These are phyloP conservation scores for Heliocidaris tuberculata DNA, from an alignment of 35 echinoderm and acorn worm species.

Conservation along the genomic window DNA sequence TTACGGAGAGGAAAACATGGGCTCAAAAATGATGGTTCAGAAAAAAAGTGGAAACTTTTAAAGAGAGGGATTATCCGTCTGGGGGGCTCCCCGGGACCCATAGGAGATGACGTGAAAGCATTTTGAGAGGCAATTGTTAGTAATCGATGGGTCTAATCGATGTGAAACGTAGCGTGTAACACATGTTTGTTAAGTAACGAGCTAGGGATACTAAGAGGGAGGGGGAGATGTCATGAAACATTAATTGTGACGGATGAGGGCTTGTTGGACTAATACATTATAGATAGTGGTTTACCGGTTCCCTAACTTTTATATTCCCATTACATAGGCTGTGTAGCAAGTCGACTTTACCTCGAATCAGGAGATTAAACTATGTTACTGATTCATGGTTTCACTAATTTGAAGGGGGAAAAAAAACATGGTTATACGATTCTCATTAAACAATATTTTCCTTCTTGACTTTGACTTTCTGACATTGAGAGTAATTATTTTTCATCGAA, in stretches of 20 bases:
- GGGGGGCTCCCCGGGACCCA: neutral
- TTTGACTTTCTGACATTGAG: too few relatives aligned
- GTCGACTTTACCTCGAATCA: neutral
- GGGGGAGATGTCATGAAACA: constrained; percentile 28
- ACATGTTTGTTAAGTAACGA: constrained; percentile 23
- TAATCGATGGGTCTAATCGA: constrained; percentile 39
- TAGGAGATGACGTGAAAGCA: neutral
- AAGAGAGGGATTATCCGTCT: neutral
- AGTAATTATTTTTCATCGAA: too few relatives aligned
- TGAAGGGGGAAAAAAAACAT: too few relatives aligned
- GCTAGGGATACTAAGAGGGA: neutral
- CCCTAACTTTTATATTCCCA: neutral
- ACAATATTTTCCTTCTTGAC: too few relatives aligned
- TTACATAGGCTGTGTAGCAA: neutral
- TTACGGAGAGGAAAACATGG: neutral
- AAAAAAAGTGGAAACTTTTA: neutral
- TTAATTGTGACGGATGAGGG: constrained; percentile 22
- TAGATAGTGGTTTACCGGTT: neutral
- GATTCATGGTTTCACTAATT: too few relatives aligned
- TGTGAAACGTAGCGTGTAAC: constrained; percentile 33
- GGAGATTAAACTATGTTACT: neutral
- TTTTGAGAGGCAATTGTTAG: neutral
- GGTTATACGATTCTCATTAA: too few relatives aligned
- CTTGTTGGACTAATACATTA: neutral
- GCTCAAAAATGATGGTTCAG: neutral